phyloP scores from a whole-genome alignment of 2,113 vertebrate genomes.

The Puntigrus tetrazona region DNA sequence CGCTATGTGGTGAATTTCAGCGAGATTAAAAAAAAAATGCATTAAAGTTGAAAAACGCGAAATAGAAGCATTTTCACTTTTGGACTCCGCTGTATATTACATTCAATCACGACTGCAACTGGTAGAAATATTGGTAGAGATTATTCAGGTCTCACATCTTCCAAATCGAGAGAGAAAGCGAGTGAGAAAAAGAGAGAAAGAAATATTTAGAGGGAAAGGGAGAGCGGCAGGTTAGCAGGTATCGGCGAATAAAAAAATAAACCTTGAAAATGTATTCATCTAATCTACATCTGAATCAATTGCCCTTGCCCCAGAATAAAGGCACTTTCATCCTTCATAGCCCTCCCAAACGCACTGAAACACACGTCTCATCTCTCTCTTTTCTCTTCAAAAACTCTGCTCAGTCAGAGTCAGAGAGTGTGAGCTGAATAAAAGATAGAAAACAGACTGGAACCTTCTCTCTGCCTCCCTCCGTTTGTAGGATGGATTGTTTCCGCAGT shows the following conservation, averaged over 20 bases:
- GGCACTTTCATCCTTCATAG: constrained; percentile 41
- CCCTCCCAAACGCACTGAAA: constrained; percentile 20
- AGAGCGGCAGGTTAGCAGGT: constrained; percentile 46
- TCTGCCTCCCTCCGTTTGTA: constrained; percentile 30
- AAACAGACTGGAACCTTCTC: constrained; percentile 32
- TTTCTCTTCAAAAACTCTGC: constrained; percentile 26
- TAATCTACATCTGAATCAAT: constrained; percentile 52
- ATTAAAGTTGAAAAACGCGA: background rate
- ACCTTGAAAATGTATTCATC: constrained; percentile 45
- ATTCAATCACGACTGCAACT: background rate
- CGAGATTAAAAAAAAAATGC: background rate
- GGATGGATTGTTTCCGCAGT: constrained; percentile 71
- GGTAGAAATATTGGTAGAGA: background rate
- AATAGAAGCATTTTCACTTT: background rate
- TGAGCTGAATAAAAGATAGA: constrained; percentile 37
- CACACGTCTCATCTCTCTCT: constrained; percentile 8
- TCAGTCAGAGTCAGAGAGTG: constrained; percentile 33
- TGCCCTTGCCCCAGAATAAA: constrained; percentile 47
- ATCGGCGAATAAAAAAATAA: background rate
- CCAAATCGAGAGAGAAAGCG: background rate
- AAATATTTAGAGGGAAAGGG: constrained; percentile 15
- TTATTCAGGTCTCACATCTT: constrained; percentile 6
- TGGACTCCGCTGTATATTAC: background rate
- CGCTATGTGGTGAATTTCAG: background rate
- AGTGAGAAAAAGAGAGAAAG: background rate